A percentile compares a stretch with the other conserved stretches of the same genome.
These are phyloP conservation scores for Cephus pulcher DNA, from an alignment of 2,888 invertebrate genomes.

Conservation along the genomic window DNA sequence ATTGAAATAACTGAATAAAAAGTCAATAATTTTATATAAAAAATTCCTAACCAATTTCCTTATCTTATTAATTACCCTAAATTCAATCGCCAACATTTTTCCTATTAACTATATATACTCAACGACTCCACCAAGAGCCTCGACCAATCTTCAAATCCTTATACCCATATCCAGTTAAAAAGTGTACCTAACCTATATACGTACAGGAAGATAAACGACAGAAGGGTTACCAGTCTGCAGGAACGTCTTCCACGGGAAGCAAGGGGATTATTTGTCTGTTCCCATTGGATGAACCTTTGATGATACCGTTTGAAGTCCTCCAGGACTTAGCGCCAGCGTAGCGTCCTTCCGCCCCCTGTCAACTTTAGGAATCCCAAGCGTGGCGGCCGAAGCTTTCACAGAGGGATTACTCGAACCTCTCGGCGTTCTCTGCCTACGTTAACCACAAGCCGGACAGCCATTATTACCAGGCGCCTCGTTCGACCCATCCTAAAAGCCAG, in stretches of 20 bases:
- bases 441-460: slow-evolving; percentile 62
- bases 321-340: slow-evolving; percentile 24
- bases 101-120: no score
- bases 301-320: slow-evolving; percentile 61
- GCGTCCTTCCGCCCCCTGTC: slow-evolving; percentile 49
- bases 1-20: background rate
- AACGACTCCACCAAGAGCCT: background rate
- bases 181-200: background rate
- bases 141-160: fast-evolving
- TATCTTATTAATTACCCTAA: background rate
- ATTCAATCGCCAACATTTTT: background rate
- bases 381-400: slow-evolving; percentile 53
- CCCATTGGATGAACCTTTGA: slow-evolving; percentile 60
- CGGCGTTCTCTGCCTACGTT: slow-evolving; percentile 47
- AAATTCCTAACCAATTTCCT: background rate
- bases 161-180: background rate
- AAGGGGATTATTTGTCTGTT: slow-evolving; percentile 54
- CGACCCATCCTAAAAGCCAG: slow-evolving; percentile 24
- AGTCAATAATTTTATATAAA: background rate
- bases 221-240: background rate
- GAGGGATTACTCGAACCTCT: slow-evolving; percentile 60
- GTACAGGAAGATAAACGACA: background rate
- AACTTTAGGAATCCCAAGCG: slow-evolving; percentile 5
- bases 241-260: slow-evolving; percentile 21
- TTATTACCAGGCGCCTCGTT: slow-evolving; percentile 56